Evolutionary conservation across 2,888 invertebrate genomes (phyloP).

Genomic region (Emesis castigata): DNA sequence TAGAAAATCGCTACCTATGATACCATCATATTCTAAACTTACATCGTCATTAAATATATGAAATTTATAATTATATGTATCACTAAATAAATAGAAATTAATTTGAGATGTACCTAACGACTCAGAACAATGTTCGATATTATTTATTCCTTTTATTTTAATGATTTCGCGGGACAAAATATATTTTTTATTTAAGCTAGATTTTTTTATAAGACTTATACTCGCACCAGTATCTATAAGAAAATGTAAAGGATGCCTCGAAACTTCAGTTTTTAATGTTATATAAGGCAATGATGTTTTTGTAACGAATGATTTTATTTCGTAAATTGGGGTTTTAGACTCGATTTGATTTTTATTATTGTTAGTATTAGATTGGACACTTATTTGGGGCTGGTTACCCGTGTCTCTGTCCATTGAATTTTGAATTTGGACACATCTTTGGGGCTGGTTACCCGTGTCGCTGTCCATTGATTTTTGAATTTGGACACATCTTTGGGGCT

Average conservation of each 20-base stretch:
- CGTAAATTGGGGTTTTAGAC: not conserved
- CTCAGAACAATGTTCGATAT: not conserved
- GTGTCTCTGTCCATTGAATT: not conserved
- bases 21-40: slow-evolving; percentile 1
- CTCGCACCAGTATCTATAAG: not conserved
- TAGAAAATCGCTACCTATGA: slow-evolving; percentile 4
- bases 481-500: too few relatives aligned
- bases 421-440: too few relatives aligned
- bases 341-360: not conserved
- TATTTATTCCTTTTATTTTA: slow-evolving; percentile 4
- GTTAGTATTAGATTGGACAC: not conserved
- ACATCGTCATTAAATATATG: not conserved
- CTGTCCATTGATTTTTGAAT: not conserved
- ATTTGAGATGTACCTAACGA: not conserved
- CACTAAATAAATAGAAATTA: not conserved
- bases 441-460: not conserved
- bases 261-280: not conserved
- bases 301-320: not conserved
- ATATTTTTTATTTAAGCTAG: not conserved
- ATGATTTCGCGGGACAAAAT: not conserved
- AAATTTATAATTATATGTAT: slow-evolving; percentile 10
- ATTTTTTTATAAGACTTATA: slow-evolving; percentile 1
- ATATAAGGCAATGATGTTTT: not conserved
- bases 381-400: not conserved
- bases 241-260: not conserved